phyloP scores from a whole-genome alignment of 2,113 vertebrate species.

The Chloropsis hardwickii region DNA sequence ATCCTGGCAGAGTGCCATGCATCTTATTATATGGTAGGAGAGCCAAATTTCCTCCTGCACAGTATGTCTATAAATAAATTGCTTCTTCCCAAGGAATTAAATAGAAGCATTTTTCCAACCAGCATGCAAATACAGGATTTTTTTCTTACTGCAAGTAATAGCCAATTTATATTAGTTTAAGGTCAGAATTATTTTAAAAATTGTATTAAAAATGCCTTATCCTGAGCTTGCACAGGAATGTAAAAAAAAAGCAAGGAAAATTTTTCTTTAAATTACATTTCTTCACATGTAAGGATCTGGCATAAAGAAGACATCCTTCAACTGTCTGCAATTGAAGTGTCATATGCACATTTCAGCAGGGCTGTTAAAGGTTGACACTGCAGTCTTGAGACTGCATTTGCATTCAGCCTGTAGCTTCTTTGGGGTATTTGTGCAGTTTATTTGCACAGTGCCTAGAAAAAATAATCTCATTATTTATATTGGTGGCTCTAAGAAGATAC shows the following conservation, averaged over 20 bases:
- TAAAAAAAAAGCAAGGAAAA: neutral
- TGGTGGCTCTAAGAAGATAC: neutral
- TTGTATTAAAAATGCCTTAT: conserved; percentile 5
- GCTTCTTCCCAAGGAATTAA: conserved; percentile 63
- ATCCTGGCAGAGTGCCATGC: conserved; percentile 59
- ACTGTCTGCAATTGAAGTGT: neutral
- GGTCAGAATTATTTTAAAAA: conserved; percentile 24
- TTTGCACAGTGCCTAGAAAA: neutral
- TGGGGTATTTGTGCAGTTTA: neutral
- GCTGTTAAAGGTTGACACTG: neutral
- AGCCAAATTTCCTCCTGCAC: conserved; percentile 69
- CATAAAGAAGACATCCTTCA: neutral
- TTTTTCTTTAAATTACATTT: neutral
- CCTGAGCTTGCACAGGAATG: neutral
- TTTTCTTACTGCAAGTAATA: conserved; percentile 21
- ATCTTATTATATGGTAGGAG: conserved; percentile 54
- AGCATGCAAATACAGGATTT: conserved; percentile 34
- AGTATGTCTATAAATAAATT: conserved; percentile 68
- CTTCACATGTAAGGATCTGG: neutral
- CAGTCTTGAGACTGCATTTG: neutral
- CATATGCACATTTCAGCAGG: neutral
- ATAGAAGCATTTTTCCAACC: conserved; percentile 59
- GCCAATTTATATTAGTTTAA: conserved; percentile 37
- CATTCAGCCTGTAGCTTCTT: neutral
- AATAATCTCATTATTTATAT: neutral